phyloP scores from a whole-genome alignment of 2,797 vertebrate species.

The Melanogrammus aeglefinus region DNA sequence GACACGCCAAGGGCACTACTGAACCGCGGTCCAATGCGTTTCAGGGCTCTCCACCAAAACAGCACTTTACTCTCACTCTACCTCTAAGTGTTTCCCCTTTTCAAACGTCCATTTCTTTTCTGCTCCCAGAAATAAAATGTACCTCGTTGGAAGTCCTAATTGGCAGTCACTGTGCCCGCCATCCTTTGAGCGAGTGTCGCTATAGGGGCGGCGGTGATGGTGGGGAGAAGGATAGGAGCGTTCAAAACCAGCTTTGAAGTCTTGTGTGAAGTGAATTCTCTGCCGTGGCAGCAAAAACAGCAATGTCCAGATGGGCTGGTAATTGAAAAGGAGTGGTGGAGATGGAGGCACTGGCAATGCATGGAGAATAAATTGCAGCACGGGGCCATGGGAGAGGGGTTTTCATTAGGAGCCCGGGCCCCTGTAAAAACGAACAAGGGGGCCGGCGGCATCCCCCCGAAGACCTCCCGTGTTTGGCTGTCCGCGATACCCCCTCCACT shows the following conservation, averaged over 20 bases:
- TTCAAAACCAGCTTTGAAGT: constrained; percentile 82
- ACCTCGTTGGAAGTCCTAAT: constrained; percentile 84
- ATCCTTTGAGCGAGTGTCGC: constrained; percentile 79
- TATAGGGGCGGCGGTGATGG: constrained; percentile 60
- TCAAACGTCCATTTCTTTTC: constrained; percentile 65
- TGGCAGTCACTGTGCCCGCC: constrained; percentile 77
- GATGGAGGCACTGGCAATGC: constrained; percentile 45
- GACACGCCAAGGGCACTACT: constrained; percentile 42
- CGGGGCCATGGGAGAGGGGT: constrained; percentile 34
- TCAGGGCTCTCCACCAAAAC: constrained; percentile 63
- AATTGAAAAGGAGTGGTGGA: constrained; percentile 54
- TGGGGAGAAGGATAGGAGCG: constrained; percentile 38
- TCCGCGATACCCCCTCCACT: not conserved
- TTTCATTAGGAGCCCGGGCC: constrained; percentile 38
- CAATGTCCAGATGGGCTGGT: constrained; percentile 53
- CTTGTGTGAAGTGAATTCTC: constrained; percentile 75
- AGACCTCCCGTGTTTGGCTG: constrained; percentile 20
- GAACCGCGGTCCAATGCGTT: constrained; percentile 46
- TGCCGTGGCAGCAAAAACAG: constrained; percentile 61
- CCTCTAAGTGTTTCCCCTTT: constrained; percentile 48
- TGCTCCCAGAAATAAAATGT: constrained; percentile 75
- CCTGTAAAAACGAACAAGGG: constrained; percentile 21
- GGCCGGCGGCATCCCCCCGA: not conserved
- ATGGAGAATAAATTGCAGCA: constrained; percentile 24
- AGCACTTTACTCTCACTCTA: constrained; percentile 58